Conservation (phyloP, 2,888 invertebrate species). For the Chymomyza caudatula region DNA sequence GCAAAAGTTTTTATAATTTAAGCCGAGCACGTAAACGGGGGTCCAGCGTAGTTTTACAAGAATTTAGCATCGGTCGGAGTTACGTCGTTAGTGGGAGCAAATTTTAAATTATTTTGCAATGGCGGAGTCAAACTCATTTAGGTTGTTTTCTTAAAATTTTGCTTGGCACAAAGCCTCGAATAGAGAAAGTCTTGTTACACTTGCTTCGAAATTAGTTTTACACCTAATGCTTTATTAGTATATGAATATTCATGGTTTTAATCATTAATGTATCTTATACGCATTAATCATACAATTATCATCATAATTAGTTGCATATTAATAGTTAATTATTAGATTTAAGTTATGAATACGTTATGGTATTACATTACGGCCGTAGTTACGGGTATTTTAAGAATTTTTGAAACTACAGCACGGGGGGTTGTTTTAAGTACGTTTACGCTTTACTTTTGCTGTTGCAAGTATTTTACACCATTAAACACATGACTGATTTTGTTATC, state of each 20-base stretch:
- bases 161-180: no score
- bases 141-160: not conserved
- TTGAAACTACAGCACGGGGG: not conserved
- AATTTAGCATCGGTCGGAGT: constrained; percentile 45
- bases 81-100: constrained; percentile 18
- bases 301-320: constrained; percentile 51
- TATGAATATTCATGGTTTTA: constrained; percentile 57
- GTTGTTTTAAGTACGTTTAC: not conserved
- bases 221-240: constrained; percentile 70
- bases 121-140: not conserved
- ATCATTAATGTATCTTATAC: constrained; percentile 14
- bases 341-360: constrained; percentile 21
- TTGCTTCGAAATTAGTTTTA: constrained; percentile 42
- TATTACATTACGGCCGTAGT: constrained; percentile 3
- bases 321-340: constrained; percentile 56
- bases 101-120: not conserved
- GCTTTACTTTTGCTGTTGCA: not conserved
- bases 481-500: not conserved
- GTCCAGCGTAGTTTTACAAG: constrained; percentile 36
- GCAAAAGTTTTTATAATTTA: constrained; percentile 70
- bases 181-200: no score
- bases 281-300: constrained; percentile 55
- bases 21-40: constrained; percentile 61
- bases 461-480: not conserved
- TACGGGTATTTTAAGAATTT: not conserved